A percentile compares a stretch with the other conserved stretches of the same genome.
Evolutionary conservation across 1,140 invertebrate genomes (phyloP).

Genomic region (Euwallacea fornicatus): DNA sequence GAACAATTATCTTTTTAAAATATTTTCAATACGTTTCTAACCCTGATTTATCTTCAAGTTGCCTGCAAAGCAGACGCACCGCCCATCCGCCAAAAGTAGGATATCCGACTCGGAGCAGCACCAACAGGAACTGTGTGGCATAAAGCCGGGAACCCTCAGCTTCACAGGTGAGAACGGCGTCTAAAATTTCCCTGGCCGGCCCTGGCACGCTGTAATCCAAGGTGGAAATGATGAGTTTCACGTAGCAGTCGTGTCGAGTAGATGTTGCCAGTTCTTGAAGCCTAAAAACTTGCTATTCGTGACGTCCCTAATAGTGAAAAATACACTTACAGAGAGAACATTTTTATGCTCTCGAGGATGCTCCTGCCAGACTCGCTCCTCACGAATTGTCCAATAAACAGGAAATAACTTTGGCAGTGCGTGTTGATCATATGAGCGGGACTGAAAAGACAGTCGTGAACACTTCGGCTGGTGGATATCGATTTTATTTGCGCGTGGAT

Average conservation of each 20-base stretch:
- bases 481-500: constrained; percentile 75
- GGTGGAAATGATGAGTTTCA: constrained; percentile 88
- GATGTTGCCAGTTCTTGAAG: constrained; percentile 77
- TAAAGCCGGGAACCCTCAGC: constrained; percentile 81
- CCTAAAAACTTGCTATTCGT: constrained; percentile 54
- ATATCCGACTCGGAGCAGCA: constrained; percentile 71
- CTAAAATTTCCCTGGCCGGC: constrained; percentile 71
- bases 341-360: constrained; percentile 73
- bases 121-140: constrained; percentile 84
- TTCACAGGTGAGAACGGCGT: constrained; percentile 65
- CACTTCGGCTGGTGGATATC: constrained; percentile 71
- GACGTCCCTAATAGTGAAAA: background rate
- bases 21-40: constrained; percentile 56
- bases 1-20: too few relatives aligned
- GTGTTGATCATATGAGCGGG: constrained; percentile 84
- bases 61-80: constrained; percentile 76
- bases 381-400: constrained; percentile 87
- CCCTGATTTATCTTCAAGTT: constrained; percentile 78
- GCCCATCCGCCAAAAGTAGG: constrained; percentile 77
- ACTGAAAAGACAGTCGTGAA: constrained; percentile 86
- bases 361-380: constrained; percentile 71
- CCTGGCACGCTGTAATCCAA: constrained; percentile 81
- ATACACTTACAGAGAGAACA: constrained; percentile 70
- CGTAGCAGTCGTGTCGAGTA: constrained; percentile 87
- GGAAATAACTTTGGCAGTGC: constrained; percentile 90